phyloP scores from a whole-genome alignment of 1,140 invertebrate species.

The Proales similis region DNA sequence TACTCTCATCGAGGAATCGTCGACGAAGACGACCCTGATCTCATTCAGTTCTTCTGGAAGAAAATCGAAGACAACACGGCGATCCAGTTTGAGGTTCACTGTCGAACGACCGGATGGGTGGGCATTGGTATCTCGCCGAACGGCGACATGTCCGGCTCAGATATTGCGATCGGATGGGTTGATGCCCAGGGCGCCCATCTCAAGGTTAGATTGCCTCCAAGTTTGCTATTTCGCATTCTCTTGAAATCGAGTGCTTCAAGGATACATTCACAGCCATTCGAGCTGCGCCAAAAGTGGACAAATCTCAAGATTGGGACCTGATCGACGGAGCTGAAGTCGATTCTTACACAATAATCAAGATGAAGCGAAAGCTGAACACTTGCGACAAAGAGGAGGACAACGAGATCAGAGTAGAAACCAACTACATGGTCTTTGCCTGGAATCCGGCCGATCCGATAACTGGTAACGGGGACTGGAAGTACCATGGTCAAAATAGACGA shows the following conservation, averaged over 20 bases:
- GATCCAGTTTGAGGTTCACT: constrained; percentile 28
- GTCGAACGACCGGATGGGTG: constrained; percentile 66
- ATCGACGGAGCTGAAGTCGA: constrained; percentile 25
- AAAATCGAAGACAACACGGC: constrained; percentile 9
- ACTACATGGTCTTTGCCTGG: constrained; percentile 28
- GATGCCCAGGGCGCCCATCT: constrained; percentile 17
- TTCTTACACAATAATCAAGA: not conserved
- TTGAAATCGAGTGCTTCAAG: no score
- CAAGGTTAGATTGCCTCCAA: no score
- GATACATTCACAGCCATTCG: constrained; percentile 9
- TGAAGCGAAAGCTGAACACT: constrained; percentile 4
- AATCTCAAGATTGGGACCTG: constrained; percentile 11
- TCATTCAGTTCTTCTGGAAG: constrained; percentile 5
- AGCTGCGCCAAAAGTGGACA: not conserved
- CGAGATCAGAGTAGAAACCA: constrained; percentile 8
- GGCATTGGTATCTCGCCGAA: constrained; percentile 71
- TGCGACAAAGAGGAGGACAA: constrained; percentile 4
- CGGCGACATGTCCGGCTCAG: constrained; percentile 68
- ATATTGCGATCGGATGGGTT: constrained; percentile 61
- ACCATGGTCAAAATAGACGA: constrained; percentile 29
- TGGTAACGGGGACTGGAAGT: not conserved
- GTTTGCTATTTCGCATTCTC: no score
- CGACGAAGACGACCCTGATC: not conserved
- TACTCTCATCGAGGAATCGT: constrained; percentile 9
- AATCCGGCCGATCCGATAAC: not conserved